Percentiles rank a stretch among this genome's conserved stretches.
Conservation (phyloP, 2,888 invertebrate genomes). For the Cheilosia scutellata region DNA sequence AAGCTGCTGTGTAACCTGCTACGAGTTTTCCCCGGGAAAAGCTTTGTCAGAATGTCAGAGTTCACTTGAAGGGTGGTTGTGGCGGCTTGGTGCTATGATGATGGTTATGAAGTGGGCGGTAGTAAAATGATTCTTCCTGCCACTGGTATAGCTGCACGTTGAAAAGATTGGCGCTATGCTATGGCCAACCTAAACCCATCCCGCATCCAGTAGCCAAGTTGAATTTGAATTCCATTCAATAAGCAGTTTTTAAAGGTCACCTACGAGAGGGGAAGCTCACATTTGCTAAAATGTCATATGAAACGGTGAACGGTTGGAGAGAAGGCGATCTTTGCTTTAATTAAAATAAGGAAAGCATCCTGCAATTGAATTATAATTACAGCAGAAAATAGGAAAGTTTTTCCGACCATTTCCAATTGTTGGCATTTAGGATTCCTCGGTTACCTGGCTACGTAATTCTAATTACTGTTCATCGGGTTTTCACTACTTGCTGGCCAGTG, state of each 20-base stretch:
- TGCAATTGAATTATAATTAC: slow-evolving; percentile 44
- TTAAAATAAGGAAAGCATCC: slow-evolving; percentile 45
- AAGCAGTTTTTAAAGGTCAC: slow-evolving; percentile 68
- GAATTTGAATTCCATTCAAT: slow-evolving; percentile 62
- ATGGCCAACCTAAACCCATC: too few species aligned
- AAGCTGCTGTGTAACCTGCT: slow-evolving; percentile 48
- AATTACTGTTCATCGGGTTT: too few species aligned
- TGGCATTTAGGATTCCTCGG: background rate
- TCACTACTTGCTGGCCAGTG: background rate
- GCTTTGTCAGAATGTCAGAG: slow-evolving; percentile 73
- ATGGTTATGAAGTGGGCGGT: slow-evolving; percentile 42
- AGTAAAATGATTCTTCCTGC: slow-evolving; percentile 41
- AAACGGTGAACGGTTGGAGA: background rate
- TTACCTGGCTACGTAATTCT: slow-evolving; percentile 11
- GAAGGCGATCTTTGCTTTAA: slow-evolving; percentile 33
- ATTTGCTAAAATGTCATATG: slow-evolving; percentile 55
- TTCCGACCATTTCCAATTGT: background rate
- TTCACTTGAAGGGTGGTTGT: slow-evolving; percentile 41
- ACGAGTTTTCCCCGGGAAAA: slow-evolving; percentile 71
- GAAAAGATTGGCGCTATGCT: slow-evolving; percentile 16
- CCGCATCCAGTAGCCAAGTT: slow-evolving; percentile 10
- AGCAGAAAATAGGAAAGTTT: background rate
- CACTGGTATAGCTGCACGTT: slow-evolving; percentile 28
- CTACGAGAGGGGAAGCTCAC: slow-evolving; percentile 19
- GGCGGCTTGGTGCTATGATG: background rate